These are phyloP conservation scores for Spondyliosoma cantharus DNA, from an alignment of 2,797 vertebrate genomes.

Conservation along the genomic window DNA sequence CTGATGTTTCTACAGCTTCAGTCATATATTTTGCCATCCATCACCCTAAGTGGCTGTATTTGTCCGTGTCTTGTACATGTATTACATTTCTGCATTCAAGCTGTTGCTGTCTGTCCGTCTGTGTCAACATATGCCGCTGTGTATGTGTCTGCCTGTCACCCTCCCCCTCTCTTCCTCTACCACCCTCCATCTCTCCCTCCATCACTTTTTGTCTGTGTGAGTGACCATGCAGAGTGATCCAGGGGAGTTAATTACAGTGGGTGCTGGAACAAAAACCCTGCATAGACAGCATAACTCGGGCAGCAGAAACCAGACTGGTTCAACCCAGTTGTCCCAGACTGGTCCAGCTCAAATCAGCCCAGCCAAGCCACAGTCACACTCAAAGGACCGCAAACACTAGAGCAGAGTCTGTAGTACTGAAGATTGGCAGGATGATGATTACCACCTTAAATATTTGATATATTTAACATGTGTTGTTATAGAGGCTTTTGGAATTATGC, in stretches of 20 bases:
- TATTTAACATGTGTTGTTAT: slow-evolving; percentile 20
- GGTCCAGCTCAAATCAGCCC: slow-evolving; percentile 68
- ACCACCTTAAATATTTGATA: slow-evolving; percentile 9
- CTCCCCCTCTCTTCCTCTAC: slow-evolving; percentile 31
- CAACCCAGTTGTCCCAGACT: slow-evolving; percentile 77
- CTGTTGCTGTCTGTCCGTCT: slow-evolving; percentile 55
- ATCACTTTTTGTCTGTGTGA: slow-evolving; percentile 79
- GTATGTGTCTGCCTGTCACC: slow-evolving; percentile 57
- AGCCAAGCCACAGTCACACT: slow-evolving; percentile 45
- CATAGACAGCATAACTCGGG: slow-evolving; percentile 86
- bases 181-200: slow-evolving; percentile 50
- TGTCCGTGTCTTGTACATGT: slow-evolving; percentile 29
- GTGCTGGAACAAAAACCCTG: slow-evolving; percentile 86
- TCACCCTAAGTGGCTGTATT: slow-evolving; percentile 30
- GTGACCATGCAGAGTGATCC: slow-evolving; percentile 85
- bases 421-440: slow-evolving; percentile 27
- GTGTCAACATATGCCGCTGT: slow-evolving; percentile 68
- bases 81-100: slow-evolving; percentile 34
- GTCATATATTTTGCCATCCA: slow-evolving; percentile 11
- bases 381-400: slow-evolving; percentile 33
- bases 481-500: slow-evolving; percentile 25
- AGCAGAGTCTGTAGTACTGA: slow-evolving; percentile 5
- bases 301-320: slow-evolving; percentile 84
- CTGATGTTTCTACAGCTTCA: slow-evolving; percentile 7
- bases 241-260: slow-evolving; percentile 86